Conservation (phyloP, 1,140 invertebrate genomes). For the Cydia pomonella region DNA sequence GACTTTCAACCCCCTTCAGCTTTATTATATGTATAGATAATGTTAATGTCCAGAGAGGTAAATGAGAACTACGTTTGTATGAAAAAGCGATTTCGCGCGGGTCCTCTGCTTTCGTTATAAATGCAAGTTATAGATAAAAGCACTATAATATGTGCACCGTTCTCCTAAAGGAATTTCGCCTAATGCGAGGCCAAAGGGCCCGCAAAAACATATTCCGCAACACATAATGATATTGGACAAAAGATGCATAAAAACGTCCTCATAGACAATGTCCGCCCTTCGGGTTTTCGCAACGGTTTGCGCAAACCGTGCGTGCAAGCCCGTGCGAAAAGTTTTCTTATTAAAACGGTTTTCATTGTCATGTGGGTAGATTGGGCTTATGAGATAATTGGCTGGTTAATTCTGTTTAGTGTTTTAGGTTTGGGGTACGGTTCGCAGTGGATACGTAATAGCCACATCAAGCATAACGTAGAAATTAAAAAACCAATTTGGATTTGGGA, state of each 20-base stretch:
- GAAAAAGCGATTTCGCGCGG: no score
- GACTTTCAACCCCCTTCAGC: no score
- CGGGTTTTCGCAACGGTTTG: slow-evolving; percentile 48
- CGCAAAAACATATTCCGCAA: slow-evolving; percentile 30
- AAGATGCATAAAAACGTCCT: slow-evolving; percentile 32
- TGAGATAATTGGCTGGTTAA: slow-evolving; percentile 25
- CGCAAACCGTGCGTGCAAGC: slow-evolving; percentile 44
- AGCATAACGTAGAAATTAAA: no score
- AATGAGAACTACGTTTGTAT: no score
- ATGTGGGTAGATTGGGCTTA: slow-evolving; percentile 44
- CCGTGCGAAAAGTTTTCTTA: slow-evolving; percentile 60
- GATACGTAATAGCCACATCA: no score
- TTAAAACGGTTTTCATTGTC: slow-evolving; percentile 55
- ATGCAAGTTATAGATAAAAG: no score
- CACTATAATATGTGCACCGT: not conserved
- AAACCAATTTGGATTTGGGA: no score
- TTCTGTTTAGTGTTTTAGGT: slow-evolving; percentile 16
- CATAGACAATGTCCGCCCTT: slow-evolving; percentile 46
- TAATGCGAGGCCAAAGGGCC: slow-evolving; percentile 9
- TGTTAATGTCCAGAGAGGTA: no score
- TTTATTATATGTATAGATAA: no score
- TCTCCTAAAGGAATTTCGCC: not conserved
- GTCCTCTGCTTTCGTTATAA: no score
- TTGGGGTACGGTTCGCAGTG: not conserved
- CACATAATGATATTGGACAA: slow-evolving; percentile 33